Evolutionary conservation across 2,113 vertebrate species (phyloP), one percentile per base, ranked within the genome.

Genomic region (Nanorana parkeri): DNA sequence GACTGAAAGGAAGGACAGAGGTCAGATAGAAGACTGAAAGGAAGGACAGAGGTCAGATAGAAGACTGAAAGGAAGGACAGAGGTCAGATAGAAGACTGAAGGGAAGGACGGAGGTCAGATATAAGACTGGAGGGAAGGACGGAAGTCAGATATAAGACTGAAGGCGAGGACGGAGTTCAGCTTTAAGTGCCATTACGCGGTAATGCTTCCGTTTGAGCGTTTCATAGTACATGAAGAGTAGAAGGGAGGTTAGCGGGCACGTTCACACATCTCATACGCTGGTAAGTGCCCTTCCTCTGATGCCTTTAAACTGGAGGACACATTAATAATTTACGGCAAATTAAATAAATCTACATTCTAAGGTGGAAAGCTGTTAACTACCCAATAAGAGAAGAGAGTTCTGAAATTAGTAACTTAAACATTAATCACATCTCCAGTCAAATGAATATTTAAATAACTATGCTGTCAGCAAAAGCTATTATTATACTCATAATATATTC

Each of bases 401-500:
- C 64, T 79, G 77, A 79, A 79, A 79, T 79, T 79, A 79, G 77
- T 68, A 79, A 79, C 77, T 79, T 79, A 79, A 79, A 79, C 77
- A 79, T 79, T 79, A 79, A 79, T 79, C 77, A 79, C 77, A 79
- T 79, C 68, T 66, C 4, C 20, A 79, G 66, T 68, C 77, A 60
- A 68, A 79, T 79, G 51, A 79, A 79, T 79, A 79, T 79, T 79
- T 79, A 68, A 79, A 69, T 79, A 79, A 68, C 28, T 55, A 68
- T 26, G 65, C 77, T 79, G 77, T 79, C 77, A 79, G 77, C 77
- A 79, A 79, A 79, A 79, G 65, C 77, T 79, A 79, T 79, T 79
- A 79, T 79, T 79, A 68, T 68, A 79, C 41, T 79, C 77, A 79
- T 79, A 79, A 79, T 79, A 68, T 79, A 79, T 79, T 79, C 77